Percentiles rank a stretch among this genome's conserved stretches.
phyloP scores from a whole-genome alignment of 2,113 vertebrate species.

The Cyrtonyx montezumae region DNA sequence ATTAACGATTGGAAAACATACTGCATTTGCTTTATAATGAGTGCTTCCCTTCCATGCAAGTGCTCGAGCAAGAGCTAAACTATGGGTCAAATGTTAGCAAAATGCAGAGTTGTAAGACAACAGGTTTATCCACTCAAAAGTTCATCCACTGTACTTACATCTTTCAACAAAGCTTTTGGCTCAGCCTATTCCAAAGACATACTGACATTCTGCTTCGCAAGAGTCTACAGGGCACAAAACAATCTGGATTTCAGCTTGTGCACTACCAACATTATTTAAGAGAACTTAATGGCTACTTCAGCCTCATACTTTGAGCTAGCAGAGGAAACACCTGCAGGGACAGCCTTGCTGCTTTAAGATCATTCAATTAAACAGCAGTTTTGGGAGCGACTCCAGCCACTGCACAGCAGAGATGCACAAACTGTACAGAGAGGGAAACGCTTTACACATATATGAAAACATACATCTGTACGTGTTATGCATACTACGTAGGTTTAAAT shows the following conservation, averaged over 20 bases:
- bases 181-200: fast-evolving
- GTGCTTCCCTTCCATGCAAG: fast-evolving
- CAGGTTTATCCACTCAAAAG: not conserved
- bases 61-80: not conserved
- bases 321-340: not conserved
- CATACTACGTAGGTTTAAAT: not conserved
- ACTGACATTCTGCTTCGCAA: not conserved
- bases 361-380: not conserved
- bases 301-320: not conserved
- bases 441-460: not conserved
- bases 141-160: not conserved
- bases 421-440: not conserved
- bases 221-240: not conserved
- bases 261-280: not conserved
- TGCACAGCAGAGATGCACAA: not conserved
- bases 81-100: not conserved
- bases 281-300: fast-evolving
- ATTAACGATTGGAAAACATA: no score
- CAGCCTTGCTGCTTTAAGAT: not conserved
- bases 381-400: not conserved
- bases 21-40: not conserved
- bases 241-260: not conserved
- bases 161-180: not conserved
- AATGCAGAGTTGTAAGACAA: not conserved
- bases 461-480: no score